Evolutionary conservation across 2,797 vertebrate genomes (phyloP).

Genomic region (Clarias fuscus): DNA sequence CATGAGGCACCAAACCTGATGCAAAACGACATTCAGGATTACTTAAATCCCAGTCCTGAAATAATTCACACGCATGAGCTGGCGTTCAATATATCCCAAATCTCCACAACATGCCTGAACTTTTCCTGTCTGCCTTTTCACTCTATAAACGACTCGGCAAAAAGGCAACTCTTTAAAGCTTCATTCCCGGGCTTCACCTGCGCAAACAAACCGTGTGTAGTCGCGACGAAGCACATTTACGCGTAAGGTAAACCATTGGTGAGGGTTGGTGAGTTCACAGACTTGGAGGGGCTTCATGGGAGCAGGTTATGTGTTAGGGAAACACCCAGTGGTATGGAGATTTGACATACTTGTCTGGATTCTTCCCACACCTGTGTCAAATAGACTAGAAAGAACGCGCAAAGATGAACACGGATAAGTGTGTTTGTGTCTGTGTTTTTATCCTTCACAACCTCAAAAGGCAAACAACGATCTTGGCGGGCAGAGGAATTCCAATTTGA

Average conservation of each 20-base stretch:
- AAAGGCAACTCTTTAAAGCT: conserved; percentile 48
- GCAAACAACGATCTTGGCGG: conserved; percentile 4
- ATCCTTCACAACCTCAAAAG: conserved; percentile 4
- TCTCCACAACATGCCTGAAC: conserved; percentile 11
- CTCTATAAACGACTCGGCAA: background rate
- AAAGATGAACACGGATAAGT: background rate
- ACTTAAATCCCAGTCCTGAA: conserved; percentile 10
- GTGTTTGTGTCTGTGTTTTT: background rate
- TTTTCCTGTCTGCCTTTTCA: background rate
- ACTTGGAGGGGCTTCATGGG: conserved; percentile 25
- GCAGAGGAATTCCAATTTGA: conserved; percentile 7
- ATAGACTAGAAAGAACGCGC: background rate
- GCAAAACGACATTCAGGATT: background rate
- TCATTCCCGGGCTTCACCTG: conserved; percentile 75
- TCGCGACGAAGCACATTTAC: conserved; percentile 19
- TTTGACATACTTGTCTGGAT: conserved; percentile 33
- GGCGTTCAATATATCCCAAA: background rate
- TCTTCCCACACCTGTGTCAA: conserved; percentile 40
- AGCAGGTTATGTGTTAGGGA: conserved; percentile 15
- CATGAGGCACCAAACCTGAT: conserved; percentile 7
- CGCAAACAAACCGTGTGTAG: conserved; percentile 71
- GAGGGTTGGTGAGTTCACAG: conserved; percentile 34
- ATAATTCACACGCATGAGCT: conserved; percentile 1
- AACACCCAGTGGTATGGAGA: conserved; percentile 12
- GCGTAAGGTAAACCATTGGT: conserved; percentile 25